phyloP scores from a whole-genome alignment of 2,797 vertebrate genomes.

The Hoplostethus mediterraneus region DNA sequence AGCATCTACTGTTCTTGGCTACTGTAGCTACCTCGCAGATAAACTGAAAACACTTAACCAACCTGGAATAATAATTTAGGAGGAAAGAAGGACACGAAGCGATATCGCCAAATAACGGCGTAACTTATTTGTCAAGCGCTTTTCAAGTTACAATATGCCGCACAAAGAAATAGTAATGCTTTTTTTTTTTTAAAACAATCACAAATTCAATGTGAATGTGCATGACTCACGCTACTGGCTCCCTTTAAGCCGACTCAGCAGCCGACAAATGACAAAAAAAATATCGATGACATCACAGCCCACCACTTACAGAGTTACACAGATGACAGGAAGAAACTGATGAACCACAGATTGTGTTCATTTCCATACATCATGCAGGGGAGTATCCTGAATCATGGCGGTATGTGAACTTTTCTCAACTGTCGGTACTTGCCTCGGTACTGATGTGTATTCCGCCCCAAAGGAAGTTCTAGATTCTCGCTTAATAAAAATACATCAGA shows the following conservation, averaged over 20 bases:
- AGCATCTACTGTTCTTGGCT: slow-evolving; percentile 24
- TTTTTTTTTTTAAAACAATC: slow-evolving; percentile 52
- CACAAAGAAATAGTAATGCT: slow-evolving; percentile 32
- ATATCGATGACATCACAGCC: slow-evolving; percentile 25
- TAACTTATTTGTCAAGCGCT: slow-evolving; percentile 3
- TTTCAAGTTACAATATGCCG: slow-evolving; percentile 17
- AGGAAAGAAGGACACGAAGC: neutral
- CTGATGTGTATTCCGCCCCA: neutral
- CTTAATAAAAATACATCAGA: slow-evolving; percentile 15
- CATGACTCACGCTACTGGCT: slow-evolving; percentile 60
- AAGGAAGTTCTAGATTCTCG: neutral
- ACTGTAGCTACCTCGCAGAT: slow-evolving; percentile 17
- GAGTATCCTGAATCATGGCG: slow-evolving; percentile 21
- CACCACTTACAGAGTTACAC: neutral
- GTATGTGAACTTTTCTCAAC: neutral
- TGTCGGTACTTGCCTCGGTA: neutral
- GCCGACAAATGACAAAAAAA: slow-evolving; percentile 58
- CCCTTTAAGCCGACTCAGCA: slow-evolving; percentile 45
- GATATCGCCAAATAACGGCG: neutral
- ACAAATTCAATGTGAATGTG: slow-evolving; percentile 53
- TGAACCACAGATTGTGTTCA: slow-evolving; percentile 8
- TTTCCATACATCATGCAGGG: slow-evolving; percentile 18
- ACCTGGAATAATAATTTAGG: neutral
- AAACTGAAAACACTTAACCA: slow-evolving; percentile 17
- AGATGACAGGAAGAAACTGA: slow-evolving; percentile 21